Evolutionary conservation across 2,888 invertebrate species (phyloP).

Genomic region (Drosophila longiperda): DNA sequence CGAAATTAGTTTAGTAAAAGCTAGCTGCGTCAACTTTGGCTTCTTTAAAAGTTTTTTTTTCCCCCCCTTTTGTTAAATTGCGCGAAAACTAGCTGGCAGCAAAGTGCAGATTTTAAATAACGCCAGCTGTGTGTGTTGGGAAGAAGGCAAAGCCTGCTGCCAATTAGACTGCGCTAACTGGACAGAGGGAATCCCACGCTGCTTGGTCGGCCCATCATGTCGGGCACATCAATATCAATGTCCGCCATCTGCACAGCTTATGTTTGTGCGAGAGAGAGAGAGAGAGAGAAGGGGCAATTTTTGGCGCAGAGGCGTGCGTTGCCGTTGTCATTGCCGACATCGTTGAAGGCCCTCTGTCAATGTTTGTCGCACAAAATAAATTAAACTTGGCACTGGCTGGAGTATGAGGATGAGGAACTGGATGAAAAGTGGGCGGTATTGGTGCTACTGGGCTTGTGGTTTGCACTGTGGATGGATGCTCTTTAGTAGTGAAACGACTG

Average conservation of each 20-base stretch:
- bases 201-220: conserved; percentile 15
- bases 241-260: conserved; percentile 40
- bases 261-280: conserved; percentile 4
- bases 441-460: conserved; percentile 14
- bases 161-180: conserved; percentile 50
- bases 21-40: neutral
- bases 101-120: conserved; percentile 4
- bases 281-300: conserved; percentile 36
- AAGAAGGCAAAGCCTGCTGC: conserved; percentile 2
- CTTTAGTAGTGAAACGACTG: conserved; percentile 13
- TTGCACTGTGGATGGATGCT: conserved; percentile 13
- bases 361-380: conserved; percentile 77
- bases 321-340: conserved; percentile 24
- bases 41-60: neutral
- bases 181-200: conserved; percentile 44
- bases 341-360: conserved; percentile 58
- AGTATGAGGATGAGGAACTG: conserved; percentile 4
- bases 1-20: neutral
- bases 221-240: conserved; percentile 53
- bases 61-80: neutral
- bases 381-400: conserved; percentile 63
- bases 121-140: conserved; percentile 10
- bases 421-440: neutral
- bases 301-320: conserved; percentile 64
- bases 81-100: conserved; percentile 6